A percentile compares a stretch with the other conserved stretches of the same genome.
Conservation (phyloP, 2,888 invertebrate species). For the Acrocyrtus sp. region DNA sequence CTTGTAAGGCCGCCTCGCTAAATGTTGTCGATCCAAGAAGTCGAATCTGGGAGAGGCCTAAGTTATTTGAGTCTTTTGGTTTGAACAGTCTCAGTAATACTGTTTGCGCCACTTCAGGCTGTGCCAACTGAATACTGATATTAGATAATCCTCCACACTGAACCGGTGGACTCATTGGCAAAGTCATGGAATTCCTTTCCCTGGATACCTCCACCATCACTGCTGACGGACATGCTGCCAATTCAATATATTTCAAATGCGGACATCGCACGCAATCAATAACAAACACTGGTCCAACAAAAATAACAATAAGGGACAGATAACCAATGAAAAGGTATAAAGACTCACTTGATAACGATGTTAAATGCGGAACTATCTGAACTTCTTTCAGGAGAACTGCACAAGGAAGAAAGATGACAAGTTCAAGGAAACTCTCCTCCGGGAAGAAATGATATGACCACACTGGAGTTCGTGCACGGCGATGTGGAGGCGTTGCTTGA, state of each 20-base stretch:
- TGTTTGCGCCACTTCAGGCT: conserved; percentile 86
- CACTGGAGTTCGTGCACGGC: conserved; percentile 88
- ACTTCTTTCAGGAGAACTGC: conserved; percentile 89
- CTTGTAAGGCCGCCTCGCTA: conserved; percentile 68
- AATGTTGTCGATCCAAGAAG: conserved; percentile 88
- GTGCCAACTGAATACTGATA: conserved; percentile 83
- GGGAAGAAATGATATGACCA: conserved; percentile 97
- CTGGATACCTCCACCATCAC: conserved; percentile 87
- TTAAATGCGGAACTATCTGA: conserved; percentile 83
- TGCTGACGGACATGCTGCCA: conserved; percentile 84
- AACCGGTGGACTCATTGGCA: conserved; percentile 84
- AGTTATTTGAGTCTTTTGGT: conserved; percentile 88
- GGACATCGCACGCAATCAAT: too few species aligned
- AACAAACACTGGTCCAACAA: too few species aligned
- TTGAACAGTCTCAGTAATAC: conserved; percentile 83
- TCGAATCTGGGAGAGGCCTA: conserved; percentile 87
- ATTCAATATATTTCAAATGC: not conserved
- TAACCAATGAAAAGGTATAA: too few species aligned
- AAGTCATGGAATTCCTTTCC: conserved; percentile 79
- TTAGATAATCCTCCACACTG: conserved; percentile 88
- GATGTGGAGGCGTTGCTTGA: conserved; percentile 81
- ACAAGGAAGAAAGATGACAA: conserved; percentile 87
- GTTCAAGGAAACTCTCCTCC: conserved; percentile 87
- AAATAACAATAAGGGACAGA: not conserved
- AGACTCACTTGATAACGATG: conserved; percentile 76